These are phyloP conservation scores for Trididemnum nubilum DNA, from an alignment of 23 tunicate species.

Conservation along the genomic window DNA sequence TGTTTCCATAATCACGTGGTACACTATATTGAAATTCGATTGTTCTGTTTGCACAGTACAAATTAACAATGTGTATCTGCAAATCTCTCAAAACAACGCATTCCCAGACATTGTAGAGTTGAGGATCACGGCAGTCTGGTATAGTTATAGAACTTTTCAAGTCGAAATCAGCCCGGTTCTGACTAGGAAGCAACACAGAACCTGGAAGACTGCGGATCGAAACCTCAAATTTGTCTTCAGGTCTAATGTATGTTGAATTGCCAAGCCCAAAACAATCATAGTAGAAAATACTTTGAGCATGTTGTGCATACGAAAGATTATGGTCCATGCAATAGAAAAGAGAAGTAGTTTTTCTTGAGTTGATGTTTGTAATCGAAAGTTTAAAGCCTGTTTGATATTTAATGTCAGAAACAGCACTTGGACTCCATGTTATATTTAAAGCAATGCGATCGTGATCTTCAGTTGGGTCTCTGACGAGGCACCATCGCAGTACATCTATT, in stretches of 20 bases:
- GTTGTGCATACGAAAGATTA: not conserved
- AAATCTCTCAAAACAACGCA: not conserved
- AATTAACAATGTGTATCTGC: not conserved
- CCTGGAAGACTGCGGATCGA: slow-evolving; percentile 1
- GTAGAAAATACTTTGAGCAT: not conserved
- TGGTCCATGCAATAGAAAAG: not conserved
- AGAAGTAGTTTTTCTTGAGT: not conserved
- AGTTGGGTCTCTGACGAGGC: not conserved
- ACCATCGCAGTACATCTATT: not conserved
- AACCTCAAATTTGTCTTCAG: slow-evolving; percentile 11
- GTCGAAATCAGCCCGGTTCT: not conserved
- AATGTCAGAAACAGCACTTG: not conserved
- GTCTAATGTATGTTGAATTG: not conserved
- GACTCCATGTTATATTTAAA: slow-evolving; percentile 24
- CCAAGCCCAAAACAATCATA: slow-evolving; percentile 4
- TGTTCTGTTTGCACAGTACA: not conserved
- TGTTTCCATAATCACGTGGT: not conserved
- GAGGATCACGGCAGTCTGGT: not conserved
- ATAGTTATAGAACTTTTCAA: not conserved
- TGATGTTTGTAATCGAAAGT: not conserved
- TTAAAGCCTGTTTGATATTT: not conserved
- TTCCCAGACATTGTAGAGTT: not conserved
- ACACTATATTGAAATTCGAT: not conserved
- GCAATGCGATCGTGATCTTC: not conserved
- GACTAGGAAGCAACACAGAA: no score